These are phyloP conservation scores for Neomonachus schauinslandi DNA, from an alignment of 2,113 vertebrate species.

Conservation along the genomic window DNA sequence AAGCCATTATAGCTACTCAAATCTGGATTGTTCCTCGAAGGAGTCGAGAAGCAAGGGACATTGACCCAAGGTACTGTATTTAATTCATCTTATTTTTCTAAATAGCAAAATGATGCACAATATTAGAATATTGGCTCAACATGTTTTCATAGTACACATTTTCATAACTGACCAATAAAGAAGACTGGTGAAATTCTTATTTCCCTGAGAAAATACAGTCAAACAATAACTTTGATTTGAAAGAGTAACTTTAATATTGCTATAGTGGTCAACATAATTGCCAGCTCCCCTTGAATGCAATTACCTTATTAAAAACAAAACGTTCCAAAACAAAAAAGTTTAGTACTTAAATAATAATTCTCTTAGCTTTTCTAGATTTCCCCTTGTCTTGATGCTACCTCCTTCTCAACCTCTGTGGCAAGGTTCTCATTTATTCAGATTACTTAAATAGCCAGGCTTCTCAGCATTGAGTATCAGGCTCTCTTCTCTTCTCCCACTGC, in stretches of 20 bases:
- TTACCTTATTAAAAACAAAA: not conserved
- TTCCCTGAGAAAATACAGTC: not conserved
- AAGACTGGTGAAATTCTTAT: not conserved
- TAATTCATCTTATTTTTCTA: slow-evolving; percentile 18
- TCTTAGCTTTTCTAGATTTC: not conserved
- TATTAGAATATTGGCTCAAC: not conserved
- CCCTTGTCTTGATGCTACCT: not conserved
- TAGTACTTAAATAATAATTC: not conserved
- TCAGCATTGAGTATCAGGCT: not conserved
- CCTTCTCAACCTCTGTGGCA: not conserved
- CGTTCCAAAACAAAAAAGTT: not conserved
- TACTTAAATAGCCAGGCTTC: not conserved
- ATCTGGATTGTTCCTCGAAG: not conserved
- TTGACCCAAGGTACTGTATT: not conserved
- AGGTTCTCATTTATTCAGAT: not conserved
- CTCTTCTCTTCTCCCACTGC: not conserved
- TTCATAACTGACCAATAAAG: not conserved
- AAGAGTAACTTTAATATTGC: not conserved
- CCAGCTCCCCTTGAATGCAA: not conserved
- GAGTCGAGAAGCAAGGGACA: not conserved
- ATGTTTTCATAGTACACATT: not conserved
- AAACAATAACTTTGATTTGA: not conserved
- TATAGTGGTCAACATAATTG: not conserved
- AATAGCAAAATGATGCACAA: not conserved
- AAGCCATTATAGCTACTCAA: not conserved